Base-by-base conservation (phyloP, 2,113 vertebrate genomes). In the Suricata suricatta region DNA sequence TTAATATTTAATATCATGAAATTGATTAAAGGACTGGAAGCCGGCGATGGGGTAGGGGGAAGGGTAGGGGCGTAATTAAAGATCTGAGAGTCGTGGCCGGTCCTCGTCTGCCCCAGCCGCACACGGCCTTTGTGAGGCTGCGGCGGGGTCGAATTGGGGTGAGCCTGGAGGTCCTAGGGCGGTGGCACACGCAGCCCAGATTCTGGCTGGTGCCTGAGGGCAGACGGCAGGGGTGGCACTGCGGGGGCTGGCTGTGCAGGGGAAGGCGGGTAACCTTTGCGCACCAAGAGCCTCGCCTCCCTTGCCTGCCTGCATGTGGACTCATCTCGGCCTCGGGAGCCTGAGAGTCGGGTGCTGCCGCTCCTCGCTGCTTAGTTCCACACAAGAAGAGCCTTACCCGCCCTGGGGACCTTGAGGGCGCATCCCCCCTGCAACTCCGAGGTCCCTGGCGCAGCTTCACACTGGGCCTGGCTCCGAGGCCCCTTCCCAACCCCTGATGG, bases 1-100 rank as follows among this genome's bases (percentile, higher is more conserved):
- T 99, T 99, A 99, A 99, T 99, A 99, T 98, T 98, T 99, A 99
- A 98, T 98, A 98, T 98, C 96, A 95, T 98, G 98, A 99, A 99
- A 99, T 99, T 99, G 98, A 99, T 99, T 99, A 99, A 98, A 98
- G 98, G 98, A 98, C 97, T 98, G 93, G 93, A 96, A 98, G 95
- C 96, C 90, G 83, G 84, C 74, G 88, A 97, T 97, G 97, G 96
- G 93, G 94, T 98, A 88, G 94, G 98, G 92, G 97, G 97, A 74
- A 97, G 97, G 97, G 96, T 84, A 97, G 96, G 95, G 96, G 68
- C 93, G 90, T 97, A 98, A 98, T 98, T 98, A 98, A 98, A 98
- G 97, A 98, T 98, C 96, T 95, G 90, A 97, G 97, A 97, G 66
- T 98, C 44, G 83, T 84, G 91, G 92, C 96, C 91, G 97, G 93